Conservation (phyloP, 2,113 vertebrate species). For the Salminus brasiliensis region DNA sequence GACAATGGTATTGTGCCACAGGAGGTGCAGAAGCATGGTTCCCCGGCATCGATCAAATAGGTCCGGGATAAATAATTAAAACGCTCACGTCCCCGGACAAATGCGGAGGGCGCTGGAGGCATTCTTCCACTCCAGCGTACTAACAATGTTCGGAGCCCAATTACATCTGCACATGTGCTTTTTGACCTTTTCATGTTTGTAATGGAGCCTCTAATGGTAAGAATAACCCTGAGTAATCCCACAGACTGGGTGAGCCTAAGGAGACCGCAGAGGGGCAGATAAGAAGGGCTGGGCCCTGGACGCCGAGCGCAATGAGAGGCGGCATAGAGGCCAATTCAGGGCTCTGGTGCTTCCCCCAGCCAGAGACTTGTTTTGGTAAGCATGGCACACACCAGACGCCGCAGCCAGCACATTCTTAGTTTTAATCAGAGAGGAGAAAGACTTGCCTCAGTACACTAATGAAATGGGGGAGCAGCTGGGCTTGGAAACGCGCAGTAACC, state of each 20-base stretch:
- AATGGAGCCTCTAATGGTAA: slow-evolving; percentile 44
- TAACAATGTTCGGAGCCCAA: slow-evolving; percentile 43
- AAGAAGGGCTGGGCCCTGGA: background rate
- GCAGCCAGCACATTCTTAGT: slow-evolving; percentile 38
- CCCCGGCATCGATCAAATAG: slow-evolving; percentile 58
- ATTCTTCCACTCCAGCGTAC: slow-evolving; percentile 28
- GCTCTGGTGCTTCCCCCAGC: slow-evolving; percentile 1
- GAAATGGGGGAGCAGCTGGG: slow-evolving; percentile 53
- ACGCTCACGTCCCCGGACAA: slow-evolving; percentile 44
- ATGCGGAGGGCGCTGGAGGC: slow-evolving; percentile 25
- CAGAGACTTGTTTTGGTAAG: slow-evolving; percentile 50
- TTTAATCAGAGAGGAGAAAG: slow-evolving; percentile 56
- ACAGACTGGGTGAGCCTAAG: slow-evolving; percentile 17
- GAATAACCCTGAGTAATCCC: slow-evolving; percentile 42
- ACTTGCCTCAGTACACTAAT: slow-evolving; percentile 50
- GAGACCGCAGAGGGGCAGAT: slow-evolving; percentile 7
- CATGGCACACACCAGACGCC: slow-evolving; percentile 22
- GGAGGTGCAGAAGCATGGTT: slow-evolving; percentile 48
- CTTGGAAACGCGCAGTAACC: slow-evolving; percentile 38
- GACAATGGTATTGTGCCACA: slow-evolving; percentile 51
- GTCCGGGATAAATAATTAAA: slow-evolving; percentile 60
- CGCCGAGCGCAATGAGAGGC: background rate
- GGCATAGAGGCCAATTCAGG: slow-evolving; percentile 37
- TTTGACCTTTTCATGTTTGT: slow-evolving; percentile 39
- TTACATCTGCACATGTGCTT: slow-evolving; percentile 36